Evolutionary conservation across 2,113 vertebrate genomes (phyloP).

Genomic region (Rhinoderma darwinii): DNA sequence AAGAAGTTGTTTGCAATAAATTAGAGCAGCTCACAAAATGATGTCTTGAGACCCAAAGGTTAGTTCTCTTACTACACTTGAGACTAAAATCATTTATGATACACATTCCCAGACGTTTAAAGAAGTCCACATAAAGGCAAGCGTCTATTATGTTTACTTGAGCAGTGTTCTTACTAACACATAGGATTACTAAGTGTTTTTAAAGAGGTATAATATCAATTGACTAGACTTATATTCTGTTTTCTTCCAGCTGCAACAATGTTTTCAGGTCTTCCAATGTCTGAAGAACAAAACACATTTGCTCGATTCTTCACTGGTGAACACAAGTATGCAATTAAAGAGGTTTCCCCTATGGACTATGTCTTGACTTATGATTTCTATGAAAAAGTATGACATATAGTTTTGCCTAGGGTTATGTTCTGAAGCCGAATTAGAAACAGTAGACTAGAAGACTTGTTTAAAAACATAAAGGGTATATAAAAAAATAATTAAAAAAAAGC

Average conservation of each 20-base stretch:
- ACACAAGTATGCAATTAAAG: background rate
- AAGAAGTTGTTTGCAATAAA: slow-evolving; percentile 43
- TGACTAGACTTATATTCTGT: background rate
- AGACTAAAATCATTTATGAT: slow-evolving; percentile 5
- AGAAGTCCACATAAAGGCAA: background rate
- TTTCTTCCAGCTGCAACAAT: background rate
- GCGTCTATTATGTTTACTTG: background rate
- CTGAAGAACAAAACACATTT: background rate
- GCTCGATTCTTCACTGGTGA: background rate
- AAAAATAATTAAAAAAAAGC: too few relatives aligned
- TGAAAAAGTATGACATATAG: background rate
- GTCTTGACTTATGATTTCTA: background rate
- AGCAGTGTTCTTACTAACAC: background rate
- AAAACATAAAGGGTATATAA: background rate
- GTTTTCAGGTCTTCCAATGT: background rate
- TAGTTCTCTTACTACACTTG: slow-evolving; percentile 16
- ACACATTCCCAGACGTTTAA: background rate
- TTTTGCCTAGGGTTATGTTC: background rate
- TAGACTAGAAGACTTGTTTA: background rate
- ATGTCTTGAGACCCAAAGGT: slow-evolving; percentile 27
- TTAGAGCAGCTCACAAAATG: slow-evolving; percentile 37
- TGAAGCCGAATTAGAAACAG: slow-evolving; percentile 2
- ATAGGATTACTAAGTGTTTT: background rate
- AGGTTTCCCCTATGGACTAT: background rate
- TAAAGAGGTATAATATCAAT: background rate